phyloP scores from a whole-genome alignment of 2,797 vertebrate genomes.

The Clarias pachynema region DNA sequence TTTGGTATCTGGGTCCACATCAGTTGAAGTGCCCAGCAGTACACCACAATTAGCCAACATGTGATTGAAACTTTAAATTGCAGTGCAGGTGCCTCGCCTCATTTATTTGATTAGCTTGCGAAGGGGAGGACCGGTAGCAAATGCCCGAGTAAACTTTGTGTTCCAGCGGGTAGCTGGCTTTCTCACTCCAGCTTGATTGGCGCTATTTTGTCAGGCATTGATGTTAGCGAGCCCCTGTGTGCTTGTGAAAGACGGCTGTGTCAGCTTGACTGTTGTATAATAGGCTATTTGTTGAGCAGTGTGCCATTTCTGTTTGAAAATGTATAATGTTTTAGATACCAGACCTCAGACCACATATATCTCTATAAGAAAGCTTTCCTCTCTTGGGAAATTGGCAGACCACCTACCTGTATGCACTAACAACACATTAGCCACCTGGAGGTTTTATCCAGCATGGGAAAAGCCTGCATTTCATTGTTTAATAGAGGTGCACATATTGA shows the following conservation, averaged over 20 bases:
- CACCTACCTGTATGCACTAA: constrained; percentile 58
- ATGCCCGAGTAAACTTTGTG: constrained; percentile 12
- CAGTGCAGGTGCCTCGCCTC: constrained; percentile 23
- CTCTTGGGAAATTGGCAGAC: constrained; percentile 50
- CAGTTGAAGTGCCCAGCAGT: constrained; percentile 5
- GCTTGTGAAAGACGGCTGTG: constrained; percentile 66
- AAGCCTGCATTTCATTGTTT: constrained; percentile 35
- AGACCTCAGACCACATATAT: constrained; percentile 52
- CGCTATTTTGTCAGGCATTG: constrained; percentile 64
- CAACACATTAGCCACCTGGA: constrained; percentile 47
- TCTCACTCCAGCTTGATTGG: constrained; percentile 55
- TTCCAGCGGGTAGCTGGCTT: constrained; percentile 30
- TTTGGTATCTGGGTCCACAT: constrained; percentile 19
- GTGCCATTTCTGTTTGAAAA: constrained; percentile 59
- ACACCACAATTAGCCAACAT: constrained; percentile 34
- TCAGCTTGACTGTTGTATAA: constrained; percentile 65
- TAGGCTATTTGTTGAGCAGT: constrained; percentile 59
- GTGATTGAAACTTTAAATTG: constrained; percentile 44
- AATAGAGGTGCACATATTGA: constrained; percentile 27
- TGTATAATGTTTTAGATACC: constrained; percentile 64
- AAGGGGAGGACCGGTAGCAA: constrained; percentile 25
- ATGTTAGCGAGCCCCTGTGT: constrained; percentile 57
- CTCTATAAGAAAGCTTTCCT: constrained; percentile 47
- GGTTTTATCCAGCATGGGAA: constrained; percentile 12
- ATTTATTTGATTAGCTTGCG: constrained; percentile 40